Percentiles rank a stretch among this genome's conserved stretches.
Evolutionary conservation across 2,113 vertebrate species (phyloP).

Genomic region (Vireo altiloquus): DNA sequence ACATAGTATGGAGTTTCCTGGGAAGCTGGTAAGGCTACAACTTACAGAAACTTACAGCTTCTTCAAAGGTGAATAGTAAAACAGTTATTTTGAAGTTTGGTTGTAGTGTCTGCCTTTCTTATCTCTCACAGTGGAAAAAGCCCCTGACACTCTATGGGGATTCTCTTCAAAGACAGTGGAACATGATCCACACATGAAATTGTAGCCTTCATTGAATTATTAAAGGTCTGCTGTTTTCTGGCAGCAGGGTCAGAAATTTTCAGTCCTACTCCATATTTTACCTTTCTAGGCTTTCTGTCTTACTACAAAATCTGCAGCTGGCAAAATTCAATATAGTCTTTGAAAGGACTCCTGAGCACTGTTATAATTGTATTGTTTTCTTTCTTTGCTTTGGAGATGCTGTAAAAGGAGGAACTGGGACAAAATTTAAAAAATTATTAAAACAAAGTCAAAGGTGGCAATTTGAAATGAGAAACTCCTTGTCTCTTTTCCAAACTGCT

Average conservation of each 20-base stretch:
- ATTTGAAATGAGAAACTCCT: background rate
- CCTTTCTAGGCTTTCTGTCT: background rate
- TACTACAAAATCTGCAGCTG: background rate
- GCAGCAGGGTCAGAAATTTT: background rate
- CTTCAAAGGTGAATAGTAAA: background rate
- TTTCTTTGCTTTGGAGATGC: background rate
- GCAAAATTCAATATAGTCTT: background rate
- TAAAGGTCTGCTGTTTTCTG: conserved; percentile 23
- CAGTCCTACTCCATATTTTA: background rate
- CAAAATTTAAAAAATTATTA: background rate
- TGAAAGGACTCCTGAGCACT: background rate
- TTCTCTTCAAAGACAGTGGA: conserved; percentile 30
- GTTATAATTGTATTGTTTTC: background rate
- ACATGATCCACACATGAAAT: conserved; percentile 1
- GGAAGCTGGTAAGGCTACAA: background rate
- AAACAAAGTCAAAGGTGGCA: background rate
- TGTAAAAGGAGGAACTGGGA: background rate
- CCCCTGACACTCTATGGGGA: background rate
- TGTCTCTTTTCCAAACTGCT: background rate
- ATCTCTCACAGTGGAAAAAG: background rate
- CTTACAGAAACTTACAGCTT: background rate
- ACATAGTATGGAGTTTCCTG: background rate
- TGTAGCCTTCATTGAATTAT: conserved; percentile 48
- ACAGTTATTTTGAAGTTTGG: conserved; percentile 23
- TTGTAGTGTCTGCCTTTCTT: background rate